A percentile compares a stretch with the other conserved stretches of the same genome.
phyloP scores from a whole-genome alignment of 2,888 invertebrate species.

The Watsonalla cultraria region DNA sequence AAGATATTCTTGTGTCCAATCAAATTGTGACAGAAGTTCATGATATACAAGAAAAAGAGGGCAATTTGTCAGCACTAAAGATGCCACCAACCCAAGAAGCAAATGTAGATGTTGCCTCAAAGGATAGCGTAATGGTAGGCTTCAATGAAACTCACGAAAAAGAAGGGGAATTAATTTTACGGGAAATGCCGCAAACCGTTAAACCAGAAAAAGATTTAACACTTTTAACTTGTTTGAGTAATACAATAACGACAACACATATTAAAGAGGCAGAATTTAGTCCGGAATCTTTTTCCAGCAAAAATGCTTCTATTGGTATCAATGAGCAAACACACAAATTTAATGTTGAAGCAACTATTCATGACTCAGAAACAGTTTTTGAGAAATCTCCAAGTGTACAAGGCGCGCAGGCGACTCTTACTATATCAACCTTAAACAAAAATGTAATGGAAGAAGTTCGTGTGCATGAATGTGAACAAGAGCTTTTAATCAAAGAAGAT shows the following conservation, averaged over 20 bases:
- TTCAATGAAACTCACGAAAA: slow-evolving; percentile 81
- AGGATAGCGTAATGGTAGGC: slow-evolving; percentile 79
- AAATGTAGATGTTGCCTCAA: slow-evolving; percentile 77
- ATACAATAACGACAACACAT: slow-evolving; percentile 81
- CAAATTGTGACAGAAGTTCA: slow-evolving; percentile 82
- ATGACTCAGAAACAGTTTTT: slow-evolving; percentile 80
- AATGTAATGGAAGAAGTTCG: slow-evolving; percentile 76
- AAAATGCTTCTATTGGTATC: slow-evolving; percentile 79
- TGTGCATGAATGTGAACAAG: slow-evolving; percentile 83
- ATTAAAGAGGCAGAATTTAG: slow-evolving; percentile 80
- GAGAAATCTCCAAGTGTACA: slow-evolving; percentile 56
- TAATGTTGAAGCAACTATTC: slow-evolving; percentile 75
- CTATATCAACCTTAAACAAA: slow-evolving; percentile 78
- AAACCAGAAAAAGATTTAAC: slow-evolving; percentile 55
- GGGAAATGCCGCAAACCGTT: slow-evolving; percentile 42
- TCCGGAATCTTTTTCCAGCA: slow-evolving; percentile 64
- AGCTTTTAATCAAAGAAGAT: slow-evolving; percentile 69
- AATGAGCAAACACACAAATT: slow-evolving; percentile 80
- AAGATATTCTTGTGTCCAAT: slow-evolving; percentile 81
- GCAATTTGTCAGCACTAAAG: slow-evolving; percentile 76
- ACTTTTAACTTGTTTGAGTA: slow-evolving; percentile 75
- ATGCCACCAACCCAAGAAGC: slow-evolving; percentile 81
- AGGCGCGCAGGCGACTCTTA: slow-evolving; percentile 62
- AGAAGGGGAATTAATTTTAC: slow-evolving; percentile 75
- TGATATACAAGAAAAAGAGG: slow-evolving; percentile 84